Conservation (phyloP, 2,888 invertebrate genomes). For the Drosophila phalerata region DNA sequence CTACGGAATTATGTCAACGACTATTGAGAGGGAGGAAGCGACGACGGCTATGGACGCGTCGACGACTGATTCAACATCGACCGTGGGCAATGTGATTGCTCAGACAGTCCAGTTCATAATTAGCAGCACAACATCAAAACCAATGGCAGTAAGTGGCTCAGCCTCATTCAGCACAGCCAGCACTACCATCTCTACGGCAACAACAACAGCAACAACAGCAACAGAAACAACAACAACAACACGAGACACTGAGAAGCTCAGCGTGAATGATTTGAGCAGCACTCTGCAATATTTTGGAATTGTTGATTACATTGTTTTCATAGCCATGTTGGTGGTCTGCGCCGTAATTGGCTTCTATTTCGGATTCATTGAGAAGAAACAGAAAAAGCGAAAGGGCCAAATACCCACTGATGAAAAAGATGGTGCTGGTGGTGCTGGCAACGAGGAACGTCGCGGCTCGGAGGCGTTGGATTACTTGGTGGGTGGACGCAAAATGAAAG, state of each 20-base stretch:
- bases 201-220: slow-evolving; percentile 15
- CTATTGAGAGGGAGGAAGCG: slow-evolving; percentile 31
- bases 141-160: slow-evolving; percentile 31
- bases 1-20: slow-evolving; percentile 68
- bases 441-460: slow-evolving; percentile 77
- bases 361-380: slow-evolving; percentile 89
- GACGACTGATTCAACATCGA: slow-evolving; percentile 26
- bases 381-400: slow-evolving; percentile 56
- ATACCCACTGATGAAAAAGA: slow-evolving; percentile 55
- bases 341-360: slow-evolving; percentile 93
- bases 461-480: slow-evolving; percentile 90
- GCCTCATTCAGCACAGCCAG: slow-evolving; percentile 10
- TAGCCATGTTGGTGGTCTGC: slow-evolving; percentile 91
- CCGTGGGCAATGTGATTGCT: slow-evolving; percentile 56
- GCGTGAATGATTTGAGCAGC: slow-evolving; percentile 84
- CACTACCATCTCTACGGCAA: slow-evolving; percentile 18
- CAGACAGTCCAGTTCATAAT: slow-evolving; percentile 74
- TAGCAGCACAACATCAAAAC: slow-evolving; percentile 65
- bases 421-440: slow-evolving; percentile 54
- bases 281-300: slow-evolving; percentile 89
- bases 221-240: slow-evolving; percentile 21
- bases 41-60: slow-evolving; percentile 27
- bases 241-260: slow-evolving; percentile 54
- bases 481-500: slow-evolving; percentile 93
- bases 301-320: slow-evolving; percentile 92